Base-by-base conservation (phyloP, 2,797 vertebrate species). In the Alcedo atthis region DNA sequence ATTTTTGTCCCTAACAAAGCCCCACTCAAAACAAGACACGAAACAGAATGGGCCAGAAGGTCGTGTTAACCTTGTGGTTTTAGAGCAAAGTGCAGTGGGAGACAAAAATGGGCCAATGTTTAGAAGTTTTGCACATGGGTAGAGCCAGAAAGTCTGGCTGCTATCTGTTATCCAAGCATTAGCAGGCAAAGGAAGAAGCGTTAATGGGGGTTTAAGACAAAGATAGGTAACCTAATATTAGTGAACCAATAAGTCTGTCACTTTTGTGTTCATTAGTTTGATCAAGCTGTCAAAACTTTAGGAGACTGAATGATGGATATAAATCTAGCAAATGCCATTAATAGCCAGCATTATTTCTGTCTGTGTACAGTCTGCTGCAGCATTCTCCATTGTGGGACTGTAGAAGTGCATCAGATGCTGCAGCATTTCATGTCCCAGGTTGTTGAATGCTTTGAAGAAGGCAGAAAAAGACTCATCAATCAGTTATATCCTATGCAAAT, bases 121-220 rank as follows among this genome's bases (percentile, higher is more conserved):
- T 97, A 91, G 98, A 98, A 98, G 97, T 97, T 98, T 97, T 97
- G 93, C 96, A 97, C 97, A 78, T 95, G 92, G 87, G 69, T 92
- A 98, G 98, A 98, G 98, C 97, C 98, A 98, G 98, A 97, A 98
- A 98, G 98, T 99, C 98, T 99, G 98, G 98, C 97, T 97, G 96
- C 97, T 98, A 89, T 97, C 98, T 97, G 93, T 97, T 94, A 96
- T 96, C 97, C 97, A 96, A 95, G 92, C 97, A 95, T 97, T 98
- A 98, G 96, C 95, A 96, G 92, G 96, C 95, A 93, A 88, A 91
- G 93, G 83, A 95, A 97, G 94, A 95, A 96, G 95, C 95, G 6
- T 97, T 98, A 98, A 97, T 98, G 97, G 97, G 89, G 83, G 57
- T 90, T 97, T 94, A 97, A 96, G 96, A 96, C 93, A 90, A 96